Percentiles rank a stretch among this genome's conserved stretches.
phyloP scores from a whole-genome alignment of 2,888 invertebrate genomes.

The Ectemnius lituratus region DNA sequence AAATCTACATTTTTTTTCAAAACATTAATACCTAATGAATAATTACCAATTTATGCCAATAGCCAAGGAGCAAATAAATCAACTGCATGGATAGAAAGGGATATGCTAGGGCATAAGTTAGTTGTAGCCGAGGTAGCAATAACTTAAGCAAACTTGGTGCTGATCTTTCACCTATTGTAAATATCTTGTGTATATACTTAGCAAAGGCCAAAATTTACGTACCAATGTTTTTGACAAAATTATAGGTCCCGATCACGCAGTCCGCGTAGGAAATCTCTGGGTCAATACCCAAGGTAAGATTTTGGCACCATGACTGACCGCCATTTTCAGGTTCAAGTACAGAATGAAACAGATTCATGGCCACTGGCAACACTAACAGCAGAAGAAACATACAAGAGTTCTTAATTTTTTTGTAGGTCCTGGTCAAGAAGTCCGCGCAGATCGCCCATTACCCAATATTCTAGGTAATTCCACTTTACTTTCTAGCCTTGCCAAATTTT shows the following conservation, averaged over 20 bases:
- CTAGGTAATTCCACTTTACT: slow-evolving; percentile 66
- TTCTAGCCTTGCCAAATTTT: slow-evolving; percentile 59
- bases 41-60: slow-evolving; percentile 24
- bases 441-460: slow-evolving; percentile 63
- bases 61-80: slow-evolving; percentile 47
- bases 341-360: slow-evolving; percentile 48
- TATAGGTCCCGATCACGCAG: slow-evolving; percentile 73
- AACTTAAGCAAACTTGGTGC: slow-evolving; percentile 24
- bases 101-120: slow-evolving; percentile 41
- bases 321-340: slow-evolving; percentile 67
- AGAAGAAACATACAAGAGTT: slow-evolving; percentile 65
- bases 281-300: slow-evolving; percentile 70
- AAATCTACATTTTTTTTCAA: neutral
- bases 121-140: slow-evolving; percentile 39
- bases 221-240: slow-evolving; percentile 66
- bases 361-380: slow-evolving; percentile 54
- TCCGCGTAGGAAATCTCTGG: slow-evolving; percentile 66
- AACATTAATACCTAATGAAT: slow-evolving; percentile 16
- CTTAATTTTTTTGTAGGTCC: slow-evolving; percentile 72
- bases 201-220: slow-evolving; percentile 59
- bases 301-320: slow-evolving; percentile 41
- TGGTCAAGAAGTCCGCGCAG: slow-evolving; percentile 70
- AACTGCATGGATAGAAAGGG: slow-evolving; percentile 49
- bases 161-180: slow-evolving; percentile 48
- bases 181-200: slow-evolving; percentile 48